These are phyloP conservation scores for Centrocercus urophasianus DNA, from an alignment of 2,113 vertebrate species.

Conservation along the genomic window DNA sequence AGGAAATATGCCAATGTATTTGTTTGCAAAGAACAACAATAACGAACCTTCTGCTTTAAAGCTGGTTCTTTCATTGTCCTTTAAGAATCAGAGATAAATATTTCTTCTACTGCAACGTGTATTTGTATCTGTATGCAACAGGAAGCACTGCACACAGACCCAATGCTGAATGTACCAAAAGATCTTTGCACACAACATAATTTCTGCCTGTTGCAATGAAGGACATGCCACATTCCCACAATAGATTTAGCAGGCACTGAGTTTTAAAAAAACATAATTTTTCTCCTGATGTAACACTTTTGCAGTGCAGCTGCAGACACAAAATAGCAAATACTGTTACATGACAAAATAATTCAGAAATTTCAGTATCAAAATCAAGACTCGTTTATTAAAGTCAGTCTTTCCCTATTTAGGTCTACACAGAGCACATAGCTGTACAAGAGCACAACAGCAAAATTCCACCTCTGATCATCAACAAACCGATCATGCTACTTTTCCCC, in stretches of 20 bases:
- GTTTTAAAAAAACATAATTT: background rate
- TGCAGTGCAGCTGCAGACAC: background rate
- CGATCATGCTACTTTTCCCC: background rate
- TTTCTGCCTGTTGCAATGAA: background rate
- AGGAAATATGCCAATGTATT: background rate
- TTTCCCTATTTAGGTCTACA: background rate
- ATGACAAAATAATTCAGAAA: background rate
- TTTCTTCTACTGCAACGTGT: background rate
- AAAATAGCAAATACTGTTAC: background rate
- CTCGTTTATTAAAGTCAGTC: background rate
- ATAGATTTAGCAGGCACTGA: background rate
- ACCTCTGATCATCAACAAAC: background rate
- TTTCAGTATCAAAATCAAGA: background rate
- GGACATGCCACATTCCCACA: background rate
- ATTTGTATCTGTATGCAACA: background rate
- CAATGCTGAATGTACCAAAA: background rate
- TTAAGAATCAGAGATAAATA: background rate
- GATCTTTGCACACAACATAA: background rate
- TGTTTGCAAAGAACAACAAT: background rate
- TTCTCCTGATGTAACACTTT: background rate
- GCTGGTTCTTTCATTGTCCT: background rate
- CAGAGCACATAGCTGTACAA: background rate
- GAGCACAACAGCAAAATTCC: background rate
- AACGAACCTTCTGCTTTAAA: background rate
- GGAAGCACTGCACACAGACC: background rate